Base-by-base conservation (phyloP, 2,888 invertebrate genomes). In the Polymixis lichenea region DNA sequence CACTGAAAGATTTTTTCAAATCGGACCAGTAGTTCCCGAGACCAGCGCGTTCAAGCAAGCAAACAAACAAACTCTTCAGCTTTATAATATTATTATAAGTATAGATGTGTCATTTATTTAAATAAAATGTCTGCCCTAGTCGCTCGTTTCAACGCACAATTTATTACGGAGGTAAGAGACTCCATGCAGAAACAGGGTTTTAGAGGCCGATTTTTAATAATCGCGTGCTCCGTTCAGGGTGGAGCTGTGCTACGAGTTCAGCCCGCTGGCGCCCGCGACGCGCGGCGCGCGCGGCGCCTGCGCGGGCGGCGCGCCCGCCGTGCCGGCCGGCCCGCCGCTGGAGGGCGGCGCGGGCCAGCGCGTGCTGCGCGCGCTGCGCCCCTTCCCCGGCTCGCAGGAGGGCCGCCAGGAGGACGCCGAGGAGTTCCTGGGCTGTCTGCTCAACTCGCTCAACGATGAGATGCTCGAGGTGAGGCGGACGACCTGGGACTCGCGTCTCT, bases 341-440 rank as follows among this genome's bases (percentile, higher is more conserved):
- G 99, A 99, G 92, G 99, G 99, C n/a, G 97, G 97, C 72, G 98
- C 98, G 87, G 98, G 99, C 25, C 98, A 98, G 90, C 98, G 98
- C 84, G 98, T 99, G 95, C 97, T 99, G 90, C 97, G 98, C 83
- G 98, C 98, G 64, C 97, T 98, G 56, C 97, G 98, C 3, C 97
- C 98, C 88, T 96, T 96, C 93, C 94, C 94, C 22, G 96, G 96
- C 84, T 95, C 95, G 28, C 98, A 98, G 72, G 98, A 99, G 93
- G 99, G 99, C 0, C 97, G 98, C 32, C 99, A 99, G 94, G 99
- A 99, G 92, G 99, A 99, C 95, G 99, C 99, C 0, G 99, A 99
- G 94, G 99, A 99, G 93, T 99, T 99, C 95, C 97, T 99, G 3
- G 98, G 99, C 13, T 99, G 98, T 92, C 97, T 99, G 82, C 97